phyloP scores from a whole-genome alignment of 2,797 vertebrate species.

The Linurgus olivaceus region DNA sequence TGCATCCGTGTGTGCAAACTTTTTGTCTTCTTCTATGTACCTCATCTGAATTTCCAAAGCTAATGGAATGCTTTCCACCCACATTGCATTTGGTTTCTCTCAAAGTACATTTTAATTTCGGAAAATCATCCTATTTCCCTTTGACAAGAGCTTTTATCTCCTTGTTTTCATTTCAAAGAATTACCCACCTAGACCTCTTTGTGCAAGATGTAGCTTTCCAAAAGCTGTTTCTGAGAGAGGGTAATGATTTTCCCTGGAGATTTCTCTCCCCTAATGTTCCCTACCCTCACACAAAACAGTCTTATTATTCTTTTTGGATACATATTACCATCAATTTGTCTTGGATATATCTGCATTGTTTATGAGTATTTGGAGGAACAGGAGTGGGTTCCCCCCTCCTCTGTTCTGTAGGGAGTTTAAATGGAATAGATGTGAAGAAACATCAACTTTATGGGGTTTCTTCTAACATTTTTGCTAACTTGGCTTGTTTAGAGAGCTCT shows the following conservation, averaged over 20 bases:
- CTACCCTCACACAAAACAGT: neutral
- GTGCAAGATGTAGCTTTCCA: slow-evolving; percentile 2
- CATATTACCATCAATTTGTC: neutral
- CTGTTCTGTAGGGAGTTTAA: neutral
- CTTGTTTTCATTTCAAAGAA: slow-evolving; percentile 42
- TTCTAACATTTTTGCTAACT: neutral
- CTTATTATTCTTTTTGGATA: neutral
- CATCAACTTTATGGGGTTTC: neutral
- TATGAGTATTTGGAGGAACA: neutral
- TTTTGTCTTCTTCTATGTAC: neutral
- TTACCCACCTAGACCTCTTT: slow-evolving; percentile 27
- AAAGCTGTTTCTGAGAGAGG: slow-evolving; percentile 15
- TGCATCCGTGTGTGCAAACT: neutral
- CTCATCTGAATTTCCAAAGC: slow-evolving; percentile 43
- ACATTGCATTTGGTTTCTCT: slow-evolving; percentile 46
- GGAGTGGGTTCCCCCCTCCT: neutral
- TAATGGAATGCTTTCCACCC: slow-evolving; percentile 65
- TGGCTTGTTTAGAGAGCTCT: neutral
- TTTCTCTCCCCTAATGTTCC: neutral
- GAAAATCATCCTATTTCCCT: slow-evolving; percentile 31
- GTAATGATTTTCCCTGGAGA: slow-evolving; percentile 12
- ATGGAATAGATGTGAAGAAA: neutral
- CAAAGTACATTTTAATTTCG: slow-evolving; percentile 51
- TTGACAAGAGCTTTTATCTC: slow-evolving; percentile 63
- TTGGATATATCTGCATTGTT: neutral